Conservation (phyloP, 2,113 vertebrate genomes). For the Otis tarda region DNA sequence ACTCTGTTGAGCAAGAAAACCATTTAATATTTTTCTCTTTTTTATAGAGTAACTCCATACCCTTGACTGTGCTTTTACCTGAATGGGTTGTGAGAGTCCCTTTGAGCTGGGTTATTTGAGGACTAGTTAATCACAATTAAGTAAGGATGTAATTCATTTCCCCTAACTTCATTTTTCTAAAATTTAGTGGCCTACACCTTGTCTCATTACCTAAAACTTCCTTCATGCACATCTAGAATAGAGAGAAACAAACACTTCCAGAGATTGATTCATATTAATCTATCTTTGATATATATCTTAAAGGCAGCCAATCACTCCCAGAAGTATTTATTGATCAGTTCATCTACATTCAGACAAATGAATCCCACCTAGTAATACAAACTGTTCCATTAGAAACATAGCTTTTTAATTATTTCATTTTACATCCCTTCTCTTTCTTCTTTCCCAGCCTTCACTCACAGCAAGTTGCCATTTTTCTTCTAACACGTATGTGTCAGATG, state of each 20-base stretch:
- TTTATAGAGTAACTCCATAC: background rate
- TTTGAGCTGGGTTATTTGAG: background rate
- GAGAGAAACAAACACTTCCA: background rate
- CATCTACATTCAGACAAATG: background rate
- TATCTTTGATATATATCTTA: background rate
- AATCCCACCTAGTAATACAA: background rate
- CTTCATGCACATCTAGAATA: background rate
- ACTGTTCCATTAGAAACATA: background rate
- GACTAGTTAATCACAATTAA: background rate
- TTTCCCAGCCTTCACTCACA: background rate
- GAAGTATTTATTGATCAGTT: constrained; percentile 11
- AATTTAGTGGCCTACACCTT: background rate
- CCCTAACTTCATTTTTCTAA: background rate
- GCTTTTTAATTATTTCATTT: background rate
- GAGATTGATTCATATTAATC: background rate
- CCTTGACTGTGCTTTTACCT: background rate
- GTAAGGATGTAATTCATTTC: background rate
- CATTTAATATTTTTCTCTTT: background rate
- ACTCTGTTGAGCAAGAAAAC: accelerated
- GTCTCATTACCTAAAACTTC: background rate
- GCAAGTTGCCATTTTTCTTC: background rate
- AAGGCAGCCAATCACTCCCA: background rate
- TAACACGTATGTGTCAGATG: background rate
- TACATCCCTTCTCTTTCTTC: background rate
- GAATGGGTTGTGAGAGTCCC: background rate